Evolutionary conservation across 1,140 invertebrate genomes (phyloP).

Genomic region (Ostrea denselamellosa): DNA sequence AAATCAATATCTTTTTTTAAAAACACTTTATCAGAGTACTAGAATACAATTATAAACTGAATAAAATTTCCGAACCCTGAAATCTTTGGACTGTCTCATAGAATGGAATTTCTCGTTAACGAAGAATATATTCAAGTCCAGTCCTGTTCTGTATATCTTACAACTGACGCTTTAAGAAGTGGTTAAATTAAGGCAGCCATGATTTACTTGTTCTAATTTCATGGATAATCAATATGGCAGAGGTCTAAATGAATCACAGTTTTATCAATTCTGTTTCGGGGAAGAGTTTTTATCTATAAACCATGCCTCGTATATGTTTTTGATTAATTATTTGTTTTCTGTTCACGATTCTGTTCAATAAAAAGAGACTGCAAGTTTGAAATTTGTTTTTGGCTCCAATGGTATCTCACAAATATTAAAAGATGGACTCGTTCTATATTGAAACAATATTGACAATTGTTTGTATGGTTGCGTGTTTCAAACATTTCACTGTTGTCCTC

Average conservation of each 20-base stretch:
- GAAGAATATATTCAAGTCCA: too few relatives aligned
- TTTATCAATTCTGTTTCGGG: background rate
- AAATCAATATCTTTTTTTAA: too few relatives aligned
- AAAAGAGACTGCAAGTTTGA: background rate
- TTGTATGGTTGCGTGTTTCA: conserved; percentile 20
- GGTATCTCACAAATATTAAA: background rate
- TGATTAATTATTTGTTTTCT: background rate
- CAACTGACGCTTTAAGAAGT: background rate
- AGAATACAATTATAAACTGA: too few relatives aligned
- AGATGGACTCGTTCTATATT: background rate
- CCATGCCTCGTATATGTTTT: background rate
- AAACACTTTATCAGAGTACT: too few relatives aligned
- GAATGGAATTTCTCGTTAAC: too few relatives aligned
- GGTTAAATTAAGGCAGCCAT: background rate
- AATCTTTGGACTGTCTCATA: too few relatives aligned
- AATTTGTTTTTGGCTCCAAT: background rate
- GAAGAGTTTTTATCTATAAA: background rate
- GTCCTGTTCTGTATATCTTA: background rate
- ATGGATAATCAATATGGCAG: background rate
- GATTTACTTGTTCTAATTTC: conserved; percentile 5
- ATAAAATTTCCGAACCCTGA: too few relatives aligned
- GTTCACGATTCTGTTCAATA: background rate
- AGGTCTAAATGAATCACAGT: background rate
- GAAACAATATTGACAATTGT: conserved; percentile 18
- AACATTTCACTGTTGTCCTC: background rate